Percentiles rank a stretch among this genome's conserved stretches.
phyloP scores from a whole-genome alignment of 2,113 vertebrate species.

The Megaceryle maxima region DNA sequence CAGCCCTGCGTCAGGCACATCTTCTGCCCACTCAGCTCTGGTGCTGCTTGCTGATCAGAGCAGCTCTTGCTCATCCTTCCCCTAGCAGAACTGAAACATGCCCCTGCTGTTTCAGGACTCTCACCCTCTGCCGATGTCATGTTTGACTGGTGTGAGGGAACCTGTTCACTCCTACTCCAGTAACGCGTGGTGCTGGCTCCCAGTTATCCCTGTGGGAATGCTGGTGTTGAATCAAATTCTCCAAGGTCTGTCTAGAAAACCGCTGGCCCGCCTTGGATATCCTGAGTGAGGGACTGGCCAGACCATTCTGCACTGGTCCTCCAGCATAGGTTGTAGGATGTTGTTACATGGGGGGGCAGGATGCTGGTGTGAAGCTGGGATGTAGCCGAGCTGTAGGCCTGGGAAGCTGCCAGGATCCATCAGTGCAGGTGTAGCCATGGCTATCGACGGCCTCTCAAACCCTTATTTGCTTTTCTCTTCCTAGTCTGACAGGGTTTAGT shows the following conservation, averaged over 20 bases:
- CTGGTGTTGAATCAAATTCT: not conserved
- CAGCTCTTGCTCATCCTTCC: not conserved
- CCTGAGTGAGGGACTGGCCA: rapidly evolving
- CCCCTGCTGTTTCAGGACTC: not conserved
- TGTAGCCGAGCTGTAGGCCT: rapidly evolving
- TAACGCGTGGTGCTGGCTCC: rapidly evolving
- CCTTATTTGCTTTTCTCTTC: not conserved
- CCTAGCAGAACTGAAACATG: not conserved
- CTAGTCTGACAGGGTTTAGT: not conserved
- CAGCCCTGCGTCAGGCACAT: not conserved
- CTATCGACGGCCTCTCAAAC: not conserved
- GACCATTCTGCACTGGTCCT: rapidly evolving
- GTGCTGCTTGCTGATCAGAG: not conserved
- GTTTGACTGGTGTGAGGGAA: not conserved
- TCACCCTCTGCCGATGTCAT: not conserved
- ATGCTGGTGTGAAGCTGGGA: not conserved
- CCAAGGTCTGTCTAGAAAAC: not conserved
- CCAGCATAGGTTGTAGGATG: not conserved
- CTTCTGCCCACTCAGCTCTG: not conserved
- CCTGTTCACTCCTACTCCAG: not conserved
- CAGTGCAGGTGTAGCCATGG: not conserved
- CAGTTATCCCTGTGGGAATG: not conserved
- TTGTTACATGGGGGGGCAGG: not conserved
- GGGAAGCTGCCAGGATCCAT: not conserved
- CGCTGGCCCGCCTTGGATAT: rapidly evolving